Percentiles rank a stretch among this genome's conserved stretches.
Evolutionary conservation across 2,113 vertebrate genomes (phyloP).

Genomic region (Anthoscopus minutus): DNA sequence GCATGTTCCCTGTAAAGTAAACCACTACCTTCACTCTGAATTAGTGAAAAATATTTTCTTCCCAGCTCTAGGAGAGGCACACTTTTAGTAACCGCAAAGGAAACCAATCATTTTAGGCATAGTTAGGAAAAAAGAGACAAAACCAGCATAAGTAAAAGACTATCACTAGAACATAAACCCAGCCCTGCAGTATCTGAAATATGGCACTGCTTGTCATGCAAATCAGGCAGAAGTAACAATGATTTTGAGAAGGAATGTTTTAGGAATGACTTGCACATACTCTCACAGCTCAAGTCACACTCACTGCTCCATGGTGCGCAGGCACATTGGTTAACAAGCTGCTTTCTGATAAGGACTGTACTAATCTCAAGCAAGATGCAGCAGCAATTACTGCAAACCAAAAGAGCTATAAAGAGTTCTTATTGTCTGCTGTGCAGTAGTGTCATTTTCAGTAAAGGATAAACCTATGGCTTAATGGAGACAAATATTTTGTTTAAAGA

Average conservation of each 20-base stretch:
- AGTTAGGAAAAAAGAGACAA: not conserved
- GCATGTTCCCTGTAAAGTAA: constrained; percentile 68
- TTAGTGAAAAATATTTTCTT: not conserved
- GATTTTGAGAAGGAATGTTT: not conserved
- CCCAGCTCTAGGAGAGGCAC: not conserved
- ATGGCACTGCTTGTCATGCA: not conserved
- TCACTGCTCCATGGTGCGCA: not conserved
- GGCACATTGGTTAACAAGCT: not conserved
- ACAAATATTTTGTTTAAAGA: constrained; percentile 37
- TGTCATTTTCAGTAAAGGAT: not conserved
- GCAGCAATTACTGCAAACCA: not conserved
- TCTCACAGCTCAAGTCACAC: not conserved
- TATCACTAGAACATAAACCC: not conserved
- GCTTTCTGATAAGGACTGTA: not conserved
- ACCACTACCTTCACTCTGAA: not conserved
- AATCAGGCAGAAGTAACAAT: not conserved
- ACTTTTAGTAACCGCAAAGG: not conserved
- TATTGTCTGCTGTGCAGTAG: not conserved
- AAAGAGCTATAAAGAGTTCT: not conserved
- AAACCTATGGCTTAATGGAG: not conserved
- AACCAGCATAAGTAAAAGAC: not conserved
- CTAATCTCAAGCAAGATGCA: not conserved
- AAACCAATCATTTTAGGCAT: not conserved
- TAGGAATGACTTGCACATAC: not conserved
- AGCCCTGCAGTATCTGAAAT: not conserved